Conservation (phyloP, 2,113 vertebrate genomes). For the Colossoma macropomum region DNA sequence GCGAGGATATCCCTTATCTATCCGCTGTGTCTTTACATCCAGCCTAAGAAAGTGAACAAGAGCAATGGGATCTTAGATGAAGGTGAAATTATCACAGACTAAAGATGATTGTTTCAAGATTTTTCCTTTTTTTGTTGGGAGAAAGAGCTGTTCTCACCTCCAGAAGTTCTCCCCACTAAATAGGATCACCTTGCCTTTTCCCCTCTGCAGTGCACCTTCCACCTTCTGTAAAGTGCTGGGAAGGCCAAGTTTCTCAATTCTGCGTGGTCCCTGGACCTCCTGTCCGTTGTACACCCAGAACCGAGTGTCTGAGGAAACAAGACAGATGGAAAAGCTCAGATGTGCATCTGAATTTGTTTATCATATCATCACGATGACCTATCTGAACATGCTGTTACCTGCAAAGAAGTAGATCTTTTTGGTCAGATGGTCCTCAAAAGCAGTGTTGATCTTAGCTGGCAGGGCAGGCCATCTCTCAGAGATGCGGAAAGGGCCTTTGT, state of each 20-base stretch:
- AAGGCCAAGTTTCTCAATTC: constrained; percentile 89
- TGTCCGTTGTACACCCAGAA: constrained; percentile 90
- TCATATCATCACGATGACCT: background rate
- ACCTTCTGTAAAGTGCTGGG: constrained; percentile 75
- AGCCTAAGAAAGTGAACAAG: constrained; percentile 75
- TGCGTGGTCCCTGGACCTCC: constrained; percentile 82
- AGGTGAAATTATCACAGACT: no score
- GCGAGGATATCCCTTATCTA: constrained; percentile 82
- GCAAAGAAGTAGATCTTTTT: constrained; percentile 92
- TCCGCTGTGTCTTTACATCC: constrained; percentile 84
- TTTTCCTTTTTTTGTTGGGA: no score
- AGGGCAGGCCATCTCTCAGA: constrained; percentile 84
- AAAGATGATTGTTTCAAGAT: no score
- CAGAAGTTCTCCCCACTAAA: constrained; percentile 88
- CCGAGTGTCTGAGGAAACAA: constrained; percentile 74
- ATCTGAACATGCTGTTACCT: constrained; percentile 71
- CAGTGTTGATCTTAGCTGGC: constrained; percentile 83
- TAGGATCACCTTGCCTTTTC: constrained; percentile 84
- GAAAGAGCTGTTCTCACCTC: constrained; percentile 80
- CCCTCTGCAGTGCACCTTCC: constrained; percentile 82
- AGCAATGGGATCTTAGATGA: background rate
- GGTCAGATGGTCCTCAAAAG: constrained; percentile 85
- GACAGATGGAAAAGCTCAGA: background rate
- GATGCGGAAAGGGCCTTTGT: constrained; percentile 80
- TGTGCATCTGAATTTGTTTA: background rate